Conservation (phyloP, 2,113 vertebrate genomes). For the Rhadina sibilatrix region DNA sequence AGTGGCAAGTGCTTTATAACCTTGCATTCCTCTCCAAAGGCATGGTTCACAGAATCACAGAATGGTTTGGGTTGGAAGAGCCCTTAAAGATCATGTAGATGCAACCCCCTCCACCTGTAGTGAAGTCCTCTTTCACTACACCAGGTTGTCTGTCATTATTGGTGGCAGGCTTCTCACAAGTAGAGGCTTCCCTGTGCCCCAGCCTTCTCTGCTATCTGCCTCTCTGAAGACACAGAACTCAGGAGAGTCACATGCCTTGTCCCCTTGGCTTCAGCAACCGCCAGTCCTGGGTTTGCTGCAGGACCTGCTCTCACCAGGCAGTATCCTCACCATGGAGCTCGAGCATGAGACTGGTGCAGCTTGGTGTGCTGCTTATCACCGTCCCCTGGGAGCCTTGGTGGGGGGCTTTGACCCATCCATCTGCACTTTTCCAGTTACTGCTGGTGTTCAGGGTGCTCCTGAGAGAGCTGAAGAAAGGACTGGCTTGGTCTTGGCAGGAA, state of each 20-base stretch:
- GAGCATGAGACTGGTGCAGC: fast-evolving
- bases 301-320: neutral
- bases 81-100: neutral
- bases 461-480: neutral
- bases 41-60: no score
- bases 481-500: neutral
- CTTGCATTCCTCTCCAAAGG: neutral
- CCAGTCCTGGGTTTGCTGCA: neutral
- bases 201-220: neutral
- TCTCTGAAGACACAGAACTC: neutral
- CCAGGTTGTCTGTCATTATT: neutral
- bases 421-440: neutral
- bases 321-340: fast-evolving
- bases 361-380: neutral
- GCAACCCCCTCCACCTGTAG: neutral
- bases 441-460: neutral
- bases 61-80: neutral
- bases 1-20: neutral
- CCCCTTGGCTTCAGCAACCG: neutral
- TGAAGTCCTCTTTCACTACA: neutral
- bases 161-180: neutral
- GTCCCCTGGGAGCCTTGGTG: neutral
- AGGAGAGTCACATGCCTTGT: neutral
- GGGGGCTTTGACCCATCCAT: neutral
- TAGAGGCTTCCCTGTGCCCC: neutral